These are phyloP conservation scores for Athalia rosae DNA, from an alignment of 2,888 invertebrate genomes.

Conservation along the genomic window DNA sequence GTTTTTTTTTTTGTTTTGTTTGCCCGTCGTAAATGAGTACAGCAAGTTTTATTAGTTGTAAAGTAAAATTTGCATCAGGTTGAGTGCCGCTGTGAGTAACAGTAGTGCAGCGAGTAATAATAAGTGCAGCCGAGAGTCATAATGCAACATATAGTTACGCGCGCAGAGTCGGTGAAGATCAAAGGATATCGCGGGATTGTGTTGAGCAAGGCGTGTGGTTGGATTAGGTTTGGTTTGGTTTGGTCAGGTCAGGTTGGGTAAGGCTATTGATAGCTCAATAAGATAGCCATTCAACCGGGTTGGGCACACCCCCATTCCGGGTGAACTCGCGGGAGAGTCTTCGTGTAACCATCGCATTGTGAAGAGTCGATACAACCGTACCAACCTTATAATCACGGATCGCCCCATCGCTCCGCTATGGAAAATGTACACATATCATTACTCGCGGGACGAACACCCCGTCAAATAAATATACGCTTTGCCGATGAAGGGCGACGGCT, in stretches of 20 bases:
- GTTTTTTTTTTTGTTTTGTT: no score
- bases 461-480: constrained; percentile 57
- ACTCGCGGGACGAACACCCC: constrained; percentile 51
- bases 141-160: constrained; percentile 69
- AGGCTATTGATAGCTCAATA: constrained; percentile 68
- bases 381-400: constrained; percentile 64
- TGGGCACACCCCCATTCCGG: constrained; percentile 57
- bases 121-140: constrained; percentile 65
- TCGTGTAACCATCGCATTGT: constrained; percentile 59
- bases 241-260: constrained; percentile 54
- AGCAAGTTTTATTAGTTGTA: no score
- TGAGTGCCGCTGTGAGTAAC: constrained; percentile 62
- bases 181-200: constrained; percentile 61
- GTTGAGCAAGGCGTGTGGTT: constrained; percentile 48
- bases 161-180: constrained; percentile 69
- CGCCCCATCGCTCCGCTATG: constrained; percentile 60
- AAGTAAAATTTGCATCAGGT: constrained; percentile 29
- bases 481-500: constrained; percentile 50
- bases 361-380: constrained; percentile 62
- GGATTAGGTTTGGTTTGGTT: constrained; percentile 42
- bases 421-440: constrained; percentile 70
- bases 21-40: no score
- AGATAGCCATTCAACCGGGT: constrained; percentile 48
- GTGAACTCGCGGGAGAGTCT: constrained; percentile 52
- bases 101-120: constrained; percentile 65